These are phyloP conservation scores for Coracias cyanogaster DNA, from an alignment of 2,797 vertebrate species.

Conservation along the genomic window DNA sequence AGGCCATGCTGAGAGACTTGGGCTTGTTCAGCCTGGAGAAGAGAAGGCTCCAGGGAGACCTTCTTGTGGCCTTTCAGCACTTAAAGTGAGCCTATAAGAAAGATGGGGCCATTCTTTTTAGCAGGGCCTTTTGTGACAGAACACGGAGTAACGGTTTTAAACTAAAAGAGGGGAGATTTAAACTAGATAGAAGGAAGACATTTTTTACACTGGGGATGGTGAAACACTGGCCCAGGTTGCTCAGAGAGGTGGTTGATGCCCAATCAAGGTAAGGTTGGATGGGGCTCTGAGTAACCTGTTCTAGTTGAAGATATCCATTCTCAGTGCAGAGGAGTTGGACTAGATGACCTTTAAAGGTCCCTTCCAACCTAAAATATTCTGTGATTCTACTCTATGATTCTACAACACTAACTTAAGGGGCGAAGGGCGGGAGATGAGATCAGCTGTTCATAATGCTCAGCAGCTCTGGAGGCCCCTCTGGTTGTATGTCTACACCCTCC, in stretches of 20 bases:
- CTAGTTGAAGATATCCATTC: neutral
- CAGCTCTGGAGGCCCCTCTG: neutral
- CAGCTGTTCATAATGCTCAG: neutral
- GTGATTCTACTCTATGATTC: neutral
- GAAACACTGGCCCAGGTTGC: neutral
- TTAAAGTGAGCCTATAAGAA: neutral
- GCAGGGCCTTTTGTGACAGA: neutral
- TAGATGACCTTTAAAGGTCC: neutral
- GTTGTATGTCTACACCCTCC: neutral
- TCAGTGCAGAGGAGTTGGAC: neutral
- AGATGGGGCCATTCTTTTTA: neutral
- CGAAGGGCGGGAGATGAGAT: fast-evolving
- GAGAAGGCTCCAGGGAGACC: neutral
- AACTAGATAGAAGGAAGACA: neutral
- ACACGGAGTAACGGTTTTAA: neutral
- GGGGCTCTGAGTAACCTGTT: neutral
- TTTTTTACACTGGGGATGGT: neutral
- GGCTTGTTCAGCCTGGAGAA: neutral
- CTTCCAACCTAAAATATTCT: neutral
- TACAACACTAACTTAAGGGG: neutral
- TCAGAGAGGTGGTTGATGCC: neutral
- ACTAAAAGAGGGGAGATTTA: neutral
- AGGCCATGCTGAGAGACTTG: neutral
- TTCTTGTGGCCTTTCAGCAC: neutral
- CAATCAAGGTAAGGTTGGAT: neutral